Percentiles rank a stretch among this genome's conserved stretches.
These are phyloP conservation scores for Mesembrinibis cayennensis DNA, from an alignment of 2,113 vertebrate species.

Conservation along the genomic window DNA sequence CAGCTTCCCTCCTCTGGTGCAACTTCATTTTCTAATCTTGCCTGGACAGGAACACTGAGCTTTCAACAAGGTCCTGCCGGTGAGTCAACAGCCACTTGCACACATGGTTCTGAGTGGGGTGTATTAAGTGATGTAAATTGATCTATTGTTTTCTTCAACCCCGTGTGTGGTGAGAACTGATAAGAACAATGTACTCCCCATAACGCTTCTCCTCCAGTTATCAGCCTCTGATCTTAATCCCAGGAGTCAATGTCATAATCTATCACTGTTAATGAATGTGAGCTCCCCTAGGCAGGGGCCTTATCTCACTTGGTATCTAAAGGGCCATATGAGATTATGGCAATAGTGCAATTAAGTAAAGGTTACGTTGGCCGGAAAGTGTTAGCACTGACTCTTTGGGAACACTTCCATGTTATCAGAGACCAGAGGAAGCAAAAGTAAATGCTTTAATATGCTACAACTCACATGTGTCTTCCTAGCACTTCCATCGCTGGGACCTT, in stretches of 20 bases:
- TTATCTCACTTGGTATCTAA: constrained; percentile 13
- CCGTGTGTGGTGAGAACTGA: not conserved
- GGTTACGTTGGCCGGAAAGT: constrained; percentile 17
- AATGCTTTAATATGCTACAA: not conserved
- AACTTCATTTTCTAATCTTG: not conserved
- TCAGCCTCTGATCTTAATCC: constrained; percentile 31
- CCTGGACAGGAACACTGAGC: not conserved
- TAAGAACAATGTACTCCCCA: constrained; percentile 2
- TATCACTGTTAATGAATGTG: not conserved
- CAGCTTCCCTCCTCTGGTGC: not conserved
- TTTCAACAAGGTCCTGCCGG: not conserved
- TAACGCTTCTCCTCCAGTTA: not conserved
- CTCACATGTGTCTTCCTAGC: not conserved
- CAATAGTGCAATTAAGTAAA: not conserved
- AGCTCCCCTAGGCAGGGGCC: constrained; percentile 30
- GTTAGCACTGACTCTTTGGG: not conserved
- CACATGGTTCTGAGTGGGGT: not conserved
- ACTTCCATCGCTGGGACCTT: not conserved
- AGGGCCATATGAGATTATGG: not conserved
- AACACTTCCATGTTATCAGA: not conserved
- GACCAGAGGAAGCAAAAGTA: not conserved
- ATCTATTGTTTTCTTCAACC: constrained; percentile 17
- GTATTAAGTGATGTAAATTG: not conserved
- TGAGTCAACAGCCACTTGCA: not conserved
- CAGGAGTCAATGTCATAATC: constrained; percentile 15